phyloP scores from a whole-genome alignment of 2,888 invertebrate species.

The Alcis repandata region DNA sequence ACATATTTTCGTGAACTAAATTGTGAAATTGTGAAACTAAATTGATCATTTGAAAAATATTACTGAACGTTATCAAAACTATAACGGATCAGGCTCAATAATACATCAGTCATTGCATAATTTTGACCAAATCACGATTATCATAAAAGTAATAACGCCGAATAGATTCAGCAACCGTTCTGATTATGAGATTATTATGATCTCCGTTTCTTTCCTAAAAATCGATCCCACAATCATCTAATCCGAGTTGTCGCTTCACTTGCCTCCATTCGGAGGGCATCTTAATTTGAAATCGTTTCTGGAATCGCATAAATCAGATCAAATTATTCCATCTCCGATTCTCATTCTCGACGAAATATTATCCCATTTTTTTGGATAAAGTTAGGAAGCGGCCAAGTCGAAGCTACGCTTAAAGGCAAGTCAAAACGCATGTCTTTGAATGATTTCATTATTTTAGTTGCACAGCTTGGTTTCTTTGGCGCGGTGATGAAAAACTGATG shows the following conservation, averaged over 20 bases:
- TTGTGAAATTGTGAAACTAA: too few species aligned
- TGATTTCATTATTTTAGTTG: too few species aligned
- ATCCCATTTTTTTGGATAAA: not conserved
- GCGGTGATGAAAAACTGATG: too few species aligned
- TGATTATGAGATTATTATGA: slow-evolving; percentile 12
- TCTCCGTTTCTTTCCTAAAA: slow-evolving; percentile 11
- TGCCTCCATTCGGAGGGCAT: slow-evolving; percentile 16
- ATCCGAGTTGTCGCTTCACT: slow-evolving; percentile 21
- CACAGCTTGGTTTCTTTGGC: too few species aligned
- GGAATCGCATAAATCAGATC: slow-evolving; percentile 30
- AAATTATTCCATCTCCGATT: slow-evolving; percentile 23
- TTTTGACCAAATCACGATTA: not conserved
- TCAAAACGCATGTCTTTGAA: too few species aligned
- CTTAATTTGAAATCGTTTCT: slow-evolving; percentile 30
- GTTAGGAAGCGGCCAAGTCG: too few species aligned
- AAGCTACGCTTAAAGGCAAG: too few species aligned
- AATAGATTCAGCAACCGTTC: slow-evolving; percentile 10
- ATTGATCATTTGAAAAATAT: too few species aligned
- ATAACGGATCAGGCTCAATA: too few species aligned
- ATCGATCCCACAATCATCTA: slow-evolving; percentile 20
- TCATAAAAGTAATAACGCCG: slow-evolving; percentile 19
- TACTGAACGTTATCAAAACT: too few species aligned
- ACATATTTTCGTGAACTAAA: too few species aligned
- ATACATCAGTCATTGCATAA: too few species aligned
- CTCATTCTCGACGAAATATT: slow-evolving; percentile 6